Evolutionary conservation across 2,797 vertebrate species (phyloP).

Genomic region (Alca torda): DNA sequence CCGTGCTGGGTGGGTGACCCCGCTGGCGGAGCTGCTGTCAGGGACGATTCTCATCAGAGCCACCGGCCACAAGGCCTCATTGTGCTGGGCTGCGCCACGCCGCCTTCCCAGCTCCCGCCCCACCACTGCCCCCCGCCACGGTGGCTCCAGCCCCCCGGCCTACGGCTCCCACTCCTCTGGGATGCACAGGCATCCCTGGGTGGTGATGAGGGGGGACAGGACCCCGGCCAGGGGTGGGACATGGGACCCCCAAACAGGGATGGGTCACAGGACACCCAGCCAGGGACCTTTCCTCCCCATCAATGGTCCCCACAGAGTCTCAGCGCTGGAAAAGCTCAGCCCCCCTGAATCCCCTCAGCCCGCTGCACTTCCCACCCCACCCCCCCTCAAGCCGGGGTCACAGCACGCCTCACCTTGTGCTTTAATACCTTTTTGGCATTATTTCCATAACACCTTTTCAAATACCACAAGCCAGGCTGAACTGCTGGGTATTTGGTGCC

Average conservation of each 20-base stretch:
- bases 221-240: not conserved
- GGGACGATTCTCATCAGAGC: constrained; percentile 43
- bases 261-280: too few relatives aligned
- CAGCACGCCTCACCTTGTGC: not conserved
- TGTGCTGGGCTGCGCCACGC: not conserved
- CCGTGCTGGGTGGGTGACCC: not conserved
- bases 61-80: constrained; percentile 47
- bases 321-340: not conserved
- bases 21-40: not conserved
- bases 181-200: not conserved
- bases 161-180: rapidly evolving
- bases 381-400: not conserved
- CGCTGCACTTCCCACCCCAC: not conserved
- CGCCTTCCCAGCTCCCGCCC: not conserved
- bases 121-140: not conserved
- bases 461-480: not conserved
- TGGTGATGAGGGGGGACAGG: rapidly evolving
- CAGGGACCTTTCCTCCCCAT: not conserved
- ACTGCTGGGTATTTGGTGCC: not conserved
- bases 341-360: not conserved
- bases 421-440: not conserved
- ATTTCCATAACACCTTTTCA: not conserved
- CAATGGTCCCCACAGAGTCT: not conserved
- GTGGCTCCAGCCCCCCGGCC: not conserved
- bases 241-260: not conserved